Base-by-base conservation (phyloP, 2,797 vertebrate genomes). In the Phylloscopus collybita region DNA sequence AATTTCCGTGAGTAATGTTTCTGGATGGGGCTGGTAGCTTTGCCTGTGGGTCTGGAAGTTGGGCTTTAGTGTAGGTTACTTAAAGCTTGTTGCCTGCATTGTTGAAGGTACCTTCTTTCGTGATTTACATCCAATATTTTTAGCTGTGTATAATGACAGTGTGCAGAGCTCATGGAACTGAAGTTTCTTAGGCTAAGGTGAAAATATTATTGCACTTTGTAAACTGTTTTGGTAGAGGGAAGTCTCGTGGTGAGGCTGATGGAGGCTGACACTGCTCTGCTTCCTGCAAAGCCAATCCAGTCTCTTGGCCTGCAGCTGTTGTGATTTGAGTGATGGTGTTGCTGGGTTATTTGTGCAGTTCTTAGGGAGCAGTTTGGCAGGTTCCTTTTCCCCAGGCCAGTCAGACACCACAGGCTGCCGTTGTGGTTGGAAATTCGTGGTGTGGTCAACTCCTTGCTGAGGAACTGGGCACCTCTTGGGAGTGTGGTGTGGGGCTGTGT, bases 1-100 rank as follows among this genome's bases (percentile, higher is more conserved):
- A 98, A 78, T 99, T 99, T 95, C 97, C 99, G 99, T 99, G 98
- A 99, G 99, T 99, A 90, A 17, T 34, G 1, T 61, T 80, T 32
- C 49, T 79, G 29, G 8, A 5, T 45, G 40, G 15, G 42, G 38
- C 3, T 22, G n/a, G 6, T 20, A 16, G 34, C 51, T 88, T 71
- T 82, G 32, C 42, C 34, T 64, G 1, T 53, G 36, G 27, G 26
- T 82, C 50, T 93, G 64, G 38, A 61, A 53, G 32, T 7, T 64
- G 64, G 23, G 16, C 17, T 76, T 87, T 88, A 38, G 0, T 64
- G 29, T 23, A 18, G 71, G 4, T 60, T 73, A 38, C 20, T 56
- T 73, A 13, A 56, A 76, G 60, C 11, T 60, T 61, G 49, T 66
- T 66, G 74, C 38, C 59, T 69, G 23, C 1, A 1, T 42, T 88